Conservation (phyloP, 2,888 invertebrate genomes). For the Anthophora plumipes region DNA sequence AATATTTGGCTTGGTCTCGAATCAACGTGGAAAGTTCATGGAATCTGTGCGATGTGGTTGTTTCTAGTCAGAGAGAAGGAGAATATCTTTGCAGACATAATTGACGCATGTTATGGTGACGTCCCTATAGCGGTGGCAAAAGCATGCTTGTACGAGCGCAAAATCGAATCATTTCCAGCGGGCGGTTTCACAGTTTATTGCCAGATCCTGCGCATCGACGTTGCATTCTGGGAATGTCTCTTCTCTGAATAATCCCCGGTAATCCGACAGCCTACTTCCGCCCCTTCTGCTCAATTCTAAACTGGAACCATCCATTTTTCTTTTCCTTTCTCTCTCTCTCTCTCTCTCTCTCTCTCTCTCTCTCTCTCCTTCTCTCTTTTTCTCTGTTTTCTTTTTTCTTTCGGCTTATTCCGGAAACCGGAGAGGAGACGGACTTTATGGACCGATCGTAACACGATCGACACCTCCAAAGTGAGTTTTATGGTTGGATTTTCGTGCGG, state of each 20-base stretch:
- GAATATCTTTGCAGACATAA: constrained; percentile 61
- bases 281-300: neutral
- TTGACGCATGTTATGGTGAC: constrained; percentile 62
- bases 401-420: no score
- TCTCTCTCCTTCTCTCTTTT: neutral
- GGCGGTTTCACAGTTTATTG: constrained; percentile 61
- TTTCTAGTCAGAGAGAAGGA: neutral
- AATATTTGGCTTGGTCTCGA: constrained; percentile 30
- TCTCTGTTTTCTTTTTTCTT: neutral
- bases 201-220: constrained; percentile 55
- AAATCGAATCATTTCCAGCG: constrained; percentile 67
- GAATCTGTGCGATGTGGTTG: neutral
- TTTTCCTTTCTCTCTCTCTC: neutral
- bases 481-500: neutral
- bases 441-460: neutral
- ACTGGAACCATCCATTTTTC: no score
- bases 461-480: neutral
- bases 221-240: constrained; percentile 56
- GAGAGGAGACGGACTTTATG: neutral
- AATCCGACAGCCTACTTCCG: constrained; percentile 25
- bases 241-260: constrained; percentile 34
- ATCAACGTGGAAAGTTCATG: constrained; percentile 14
- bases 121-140: constrained; percentile 50
- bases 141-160: constrained; percentile 61
- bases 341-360: neutral